Evolutionary conservation across 2,888 invertebrate species (phyloP).

Genomic region (Meta bourneti): DNA sequence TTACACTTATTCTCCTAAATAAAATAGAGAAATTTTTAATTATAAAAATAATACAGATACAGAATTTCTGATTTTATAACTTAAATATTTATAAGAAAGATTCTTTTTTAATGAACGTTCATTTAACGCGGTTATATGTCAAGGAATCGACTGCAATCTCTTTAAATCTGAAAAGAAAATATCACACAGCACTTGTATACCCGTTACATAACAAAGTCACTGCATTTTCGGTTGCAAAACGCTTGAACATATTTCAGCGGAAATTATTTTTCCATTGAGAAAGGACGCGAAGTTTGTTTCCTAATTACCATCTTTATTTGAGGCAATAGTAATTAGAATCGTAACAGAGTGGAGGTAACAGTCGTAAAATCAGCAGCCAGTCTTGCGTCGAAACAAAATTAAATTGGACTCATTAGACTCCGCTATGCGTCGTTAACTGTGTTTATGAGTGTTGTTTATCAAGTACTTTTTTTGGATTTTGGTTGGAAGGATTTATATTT

Average conservation of each 20-base stretch:
- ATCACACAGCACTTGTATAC: background rate
- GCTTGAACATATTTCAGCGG: background rate
- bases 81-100: too few relatives aligned
- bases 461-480: background rate
- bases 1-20: too few relatives aligned
- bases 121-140: too few relatives aligned
- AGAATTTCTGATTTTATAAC: too few relatives aligned
- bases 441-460: background rate
- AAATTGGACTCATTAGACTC: background rate
- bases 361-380: background rate
- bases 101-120: too few relatives aligned
- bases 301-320: background rate
- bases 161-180: too few relatives aligned
- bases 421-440: constrained; percentile 6
- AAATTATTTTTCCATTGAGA: background rate
- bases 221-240: background rate
- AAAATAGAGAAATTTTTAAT: too few relatives aligned
- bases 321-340: background rate
- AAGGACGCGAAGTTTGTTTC: background rate
- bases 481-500: too few relatives aligned
- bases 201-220: background rate
- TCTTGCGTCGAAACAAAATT: background rate
- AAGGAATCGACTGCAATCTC: too few relatives aligned
- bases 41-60: too few relatives aligned
- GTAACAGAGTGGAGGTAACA: background rate